These are phyloP conservation scores for Corvus cornix DNA, from an alignment of 2,113 vertebrate genomes.

Conservation along the genomic window DNA sequence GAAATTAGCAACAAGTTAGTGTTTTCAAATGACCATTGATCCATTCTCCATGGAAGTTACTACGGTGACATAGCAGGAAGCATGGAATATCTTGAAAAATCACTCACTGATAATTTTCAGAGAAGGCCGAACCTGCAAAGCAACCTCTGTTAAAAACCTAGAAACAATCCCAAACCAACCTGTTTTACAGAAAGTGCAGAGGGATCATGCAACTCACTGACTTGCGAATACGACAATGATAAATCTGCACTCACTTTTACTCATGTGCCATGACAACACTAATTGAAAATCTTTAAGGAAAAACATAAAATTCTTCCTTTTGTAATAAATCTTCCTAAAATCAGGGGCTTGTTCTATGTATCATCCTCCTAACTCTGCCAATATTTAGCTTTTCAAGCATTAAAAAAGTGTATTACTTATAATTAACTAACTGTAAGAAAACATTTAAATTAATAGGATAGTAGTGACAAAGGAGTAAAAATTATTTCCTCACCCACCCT, in stretches of 20 bases:
- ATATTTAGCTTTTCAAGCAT: neutral
- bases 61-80: neutral
- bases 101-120: fast-evolving
- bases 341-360: neutral
- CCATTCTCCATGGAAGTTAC: neutral
- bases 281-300: neutral
- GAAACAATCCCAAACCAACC: neutral
- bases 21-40: neutral
- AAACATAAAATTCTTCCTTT: neutral
- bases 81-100: neutral
- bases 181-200: neutral
- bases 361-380: neutral
- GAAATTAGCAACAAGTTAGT: neutral
- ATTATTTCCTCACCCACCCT: fast-evolving
- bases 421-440: neutral
- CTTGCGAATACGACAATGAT: neutral
- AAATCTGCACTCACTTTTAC: neutral
- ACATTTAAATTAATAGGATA: neutral
- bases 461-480: neutral
- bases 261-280: neutral
- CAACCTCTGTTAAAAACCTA: neutral
- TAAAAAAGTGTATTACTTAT: neutral
- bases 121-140: neutral
- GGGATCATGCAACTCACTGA: neutral
- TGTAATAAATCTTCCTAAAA: neutral